Evolutionary conservation across 2,888 invertebrate genomes (phyloP).

Genomic region (Macrophya annulata): DNA sequence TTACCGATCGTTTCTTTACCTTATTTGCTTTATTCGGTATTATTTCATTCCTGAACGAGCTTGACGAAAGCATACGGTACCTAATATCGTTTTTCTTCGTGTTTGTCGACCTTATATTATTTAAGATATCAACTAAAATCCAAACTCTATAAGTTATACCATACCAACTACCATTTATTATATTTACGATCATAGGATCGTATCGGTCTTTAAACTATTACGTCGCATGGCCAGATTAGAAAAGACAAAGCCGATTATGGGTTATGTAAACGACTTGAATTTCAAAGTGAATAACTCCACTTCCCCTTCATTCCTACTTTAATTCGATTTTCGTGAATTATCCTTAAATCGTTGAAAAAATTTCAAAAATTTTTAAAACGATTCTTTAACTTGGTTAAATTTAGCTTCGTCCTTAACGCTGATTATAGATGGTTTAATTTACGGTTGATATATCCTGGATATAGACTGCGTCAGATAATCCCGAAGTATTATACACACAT

Average conservation of each 20-base stretch:
- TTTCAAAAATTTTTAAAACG: slow-evolving; percentile 6
- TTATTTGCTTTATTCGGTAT: slow-evolving; percentile 15
- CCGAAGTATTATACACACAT: background rate
- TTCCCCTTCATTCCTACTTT: background rate
- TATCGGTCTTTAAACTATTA: background rate
- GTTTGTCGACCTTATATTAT: background rate
- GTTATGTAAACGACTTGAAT: background rate
- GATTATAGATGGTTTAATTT: background rate
- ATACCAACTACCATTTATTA: slow-evolving; percentile 4
- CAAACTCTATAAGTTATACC: background rate
- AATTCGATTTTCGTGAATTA: background rate
- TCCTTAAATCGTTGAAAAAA: background rate
- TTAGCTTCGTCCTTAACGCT: background rate
- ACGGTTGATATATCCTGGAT: background rate
- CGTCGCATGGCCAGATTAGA: background rate
- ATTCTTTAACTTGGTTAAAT: background rate
- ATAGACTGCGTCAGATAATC: slow-evolving; percentile 16
- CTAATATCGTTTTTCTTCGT: background rate
- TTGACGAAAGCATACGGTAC: background rate
- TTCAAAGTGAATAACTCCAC: background rate
- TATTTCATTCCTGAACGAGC: slow-evolving; percentile 36
- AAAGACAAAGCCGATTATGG: background rate
- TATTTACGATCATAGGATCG: background rate
- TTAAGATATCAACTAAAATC: slow-evolving; percentile 9
- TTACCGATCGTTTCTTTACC: slow-evolving; percentile 18